phyloP scores from a whole-genome alignment of 2,888 invertebrate species.

The Quadroppia sp. region DNA sequence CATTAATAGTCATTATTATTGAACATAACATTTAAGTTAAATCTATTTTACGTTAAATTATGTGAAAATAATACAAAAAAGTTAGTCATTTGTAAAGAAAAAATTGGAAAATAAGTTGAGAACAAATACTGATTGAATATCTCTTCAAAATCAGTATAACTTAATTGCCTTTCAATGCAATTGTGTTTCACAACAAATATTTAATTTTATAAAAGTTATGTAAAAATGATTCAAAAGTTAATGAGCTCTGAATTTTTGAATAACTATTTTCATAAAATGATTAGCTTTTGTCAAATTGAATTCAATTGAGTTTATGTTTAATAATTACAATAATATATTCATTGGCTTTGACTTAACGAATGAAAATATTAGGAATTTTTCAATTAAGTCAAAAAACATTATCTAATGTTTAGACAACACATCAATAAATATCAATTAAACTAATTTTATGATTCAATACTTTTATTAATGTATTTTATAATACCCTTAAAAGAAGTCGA shows the following conservation, averaged over 20 bases:
- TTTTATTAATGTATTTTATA: neutral
- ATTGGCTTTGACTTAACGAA: neutral
- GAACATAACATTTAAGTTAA: neutral
- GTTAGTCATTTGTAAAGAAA: constrained; percentile 17
- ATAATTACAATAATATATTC: too few relatives aligned
- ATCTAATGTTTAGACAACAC: neutral
- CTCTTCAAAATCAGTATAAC: too few relatives aligned
- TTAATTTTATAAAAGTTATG: neutral
- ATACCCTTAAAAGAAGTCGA: neutral
- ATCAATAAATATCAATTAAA: constrained; percentile 17
- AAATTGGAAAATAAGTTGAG: neutral
- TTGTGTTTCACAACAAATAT: constrained; percentile 10
- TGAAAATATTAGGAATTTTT: neutral
- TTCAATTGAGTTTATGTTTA: too few relatives aligned
- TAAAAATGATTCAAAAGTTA: neutral
- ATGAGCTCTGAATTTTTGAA: neutral
- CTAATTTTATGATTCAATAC: constrained; percentile 22
- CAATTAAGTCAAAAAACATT: neutral
- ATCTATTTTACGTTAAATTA: neutral
- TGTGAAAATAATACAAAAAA: neutral
- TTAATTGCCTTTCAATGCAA: neutral
- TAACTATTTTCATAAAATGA: neutral
- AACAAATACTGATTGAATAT: too few relatives aligned
- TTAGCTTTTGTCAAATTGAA: too few relatives aligned
- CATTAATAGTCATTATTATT: constrained; percentile 10